These are phyloP conservation scores for Chascanopsetta lugubris DNA, from an alignment of 2,113 vertebrate genomes.

Conservation along the genomic window DNA sequence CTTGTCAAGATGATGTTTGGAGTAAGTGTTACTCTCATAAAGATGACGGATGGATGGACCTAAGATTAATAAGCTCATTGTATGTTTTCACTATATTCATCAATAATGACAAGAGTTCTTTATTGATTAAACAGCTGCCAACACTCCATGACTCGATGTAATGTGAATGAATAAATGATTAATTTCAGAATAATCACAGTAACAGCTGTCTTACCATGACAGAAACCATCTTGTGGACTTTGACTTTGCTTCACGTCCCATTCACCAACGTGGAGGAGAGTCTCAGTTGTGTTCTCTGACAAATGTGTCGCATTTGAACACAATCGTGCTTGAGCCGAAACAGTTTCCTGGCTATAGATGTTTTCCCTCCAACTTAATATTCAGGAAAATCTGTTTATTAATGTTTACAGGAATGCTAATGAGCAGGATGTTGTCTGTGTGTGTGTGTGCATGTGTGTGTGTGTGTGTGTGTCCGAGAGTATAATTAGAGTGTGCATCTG, in stretches of 20 bases:
- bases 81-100: too few relatives aligned
- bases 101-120: too few relatives aligned
- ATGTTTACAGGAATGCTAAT: slow-evolving; percentile 44
- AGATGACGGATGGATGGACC: too few relatives aligned
- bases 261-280: too few relatives aligned
- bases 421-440: slow-evolving; percentile 23
- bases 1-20: too few relatives aligned
- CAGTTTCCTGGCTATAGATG: slow-evolving; percentile 25
- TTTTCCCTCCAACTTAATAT: slow-evolving; percentile 26
- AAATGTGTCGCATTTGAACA: neutral
- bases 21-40: too few relatives aligned
- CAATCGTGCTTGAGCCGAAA: slow-evolving; percentile 5
- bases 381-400: slow-evolving; percentile 43
- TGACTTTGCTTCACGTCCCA: neutral
- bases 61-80: too few relatives aligned
- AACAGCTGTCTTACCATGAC: too few relatives aligned
- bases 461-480: slow-evolving; percentile 7
- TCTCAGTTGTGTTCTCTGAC: neutral
- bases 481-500: slow-evolving; percentile 31
- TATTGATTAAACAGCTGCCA: too few relatives aligned
- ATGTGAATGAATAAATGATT: too few relatives aligned
- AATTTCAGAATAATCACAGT: too few relatives aligned
- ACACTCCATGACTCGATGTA: too few relatives aligned
- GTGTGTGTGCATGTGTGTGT: slow-evolving; percentile 27
- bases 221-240: neutral